These are phyloP conservation scores for Bucco capensis DNA, from an alignment of 2,113 vertebrate genomes.

Conservation along the genomic window DNA sequence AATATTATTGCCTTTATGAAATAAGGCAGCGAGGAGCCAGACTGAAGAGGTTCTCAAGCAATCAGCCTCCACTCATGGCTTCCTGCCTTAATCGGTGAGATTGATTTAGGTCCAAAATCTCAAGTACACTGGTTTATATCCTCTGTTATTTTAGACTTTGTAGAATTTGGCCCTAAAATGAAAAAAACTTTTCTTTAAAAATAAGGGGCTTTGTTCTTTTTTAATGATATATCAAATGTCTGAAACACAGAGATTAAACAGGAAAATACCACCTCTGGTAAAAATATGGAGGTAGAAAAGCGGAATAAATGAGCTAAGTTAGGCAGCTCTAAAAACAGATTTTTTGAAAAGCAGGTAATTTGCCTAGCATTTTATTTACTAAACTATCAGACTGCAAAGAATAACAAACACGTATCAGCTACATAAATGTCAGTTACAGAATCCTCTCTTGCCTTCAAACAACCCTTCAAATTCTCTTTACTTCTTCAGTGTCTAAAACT, in stretches of 20 bases:
- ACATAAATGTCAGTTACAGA: not conserved
- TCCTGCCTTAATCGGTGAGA: not conserved
- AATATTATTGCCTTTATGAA: not conserved
- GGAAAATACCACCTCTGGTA: not conserved
- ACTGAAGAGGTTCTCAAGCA: not conserved
- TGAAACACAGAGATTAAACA: not conserved
- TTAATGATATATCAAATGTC: not conserved
- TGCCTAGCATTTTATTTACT: not conserved
- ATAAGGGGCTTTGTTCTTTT: accelerated
- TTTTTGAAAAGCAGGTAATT: not conserved
- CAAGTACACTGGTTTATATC: not conserved
- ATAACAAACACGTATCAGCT: not conserved
- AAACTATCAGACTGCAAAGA: not conserved
- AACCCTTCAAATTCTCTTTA: not conserved
- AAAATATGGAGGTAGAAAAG: not conserved
- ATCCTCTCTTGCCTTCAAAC: not conserved
- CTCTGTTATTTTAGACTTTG: not conserved
- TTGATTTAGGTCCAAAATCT: not conserved
- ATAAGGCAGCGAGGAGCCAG: not conserved
- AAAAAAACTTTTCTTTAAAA: not conserved
- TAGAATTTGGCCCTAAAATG: not conserved
- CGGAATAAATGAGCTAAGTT: not conserved
- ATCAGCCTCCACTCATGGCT: not conserved
- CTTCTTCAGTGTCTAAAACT: accelerated
- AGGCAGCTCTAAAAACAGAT: not conserved